Percentiles rank a stretch among this genome's conserved stretches.
Evolutionary conservation across 1,140 invertebrate genomes (phyloP).

Genomic region (Caenorhabditis remanei): DNA sequence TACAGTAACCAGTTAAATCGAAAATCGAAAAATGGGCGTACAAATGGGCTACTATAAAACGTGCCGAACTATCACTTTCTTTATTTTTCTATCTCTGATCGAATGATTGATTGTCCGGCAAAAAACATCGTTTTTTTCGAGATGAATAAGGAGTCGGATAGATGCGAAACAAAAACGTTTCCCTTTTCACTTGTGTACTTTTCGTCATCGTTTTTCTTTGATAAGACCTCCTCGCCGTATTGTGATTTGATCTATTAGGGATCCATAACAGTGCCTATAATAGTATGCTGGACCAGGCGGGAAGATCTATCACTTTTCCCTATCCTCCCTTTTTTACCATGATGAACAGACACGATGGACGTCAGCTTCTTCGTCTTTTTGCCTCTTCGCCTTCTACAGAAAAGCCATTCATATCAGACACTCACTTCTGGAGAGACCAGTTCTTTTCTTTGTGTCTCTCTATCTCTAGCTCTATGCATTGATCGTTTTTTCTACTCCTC

Average conservation of each 20-base stretch:
- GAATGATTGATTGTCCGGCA: constrained; percentile 28
- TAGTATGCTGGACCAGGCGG: constrained; percentile 41
- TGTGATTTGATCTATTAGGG: not conserved
- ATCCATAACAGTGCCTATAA: constrained; percentile 37
- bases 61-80: constrained; percentile 27
- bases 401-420: constrained; percentile 49
- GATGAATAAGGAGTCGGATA: not conserved
- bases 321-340: constrained; percentile 5
- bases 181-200: constrained; percentile 11
- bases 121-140: constrained; percentile 21
- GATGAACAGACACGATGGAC: constrained; percentile 39
- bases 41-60: constrained; percentile 35
- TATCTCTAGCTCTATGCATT: constrained; percentile 42
- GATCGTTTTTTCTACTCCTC: constrained; percentile 28
- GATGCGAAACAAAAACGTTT: not conserved
- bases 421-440: constrained; percentile 45
- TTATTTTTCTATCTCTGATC: not conserved
- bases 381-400: not conserved
- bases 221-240: not conserved
- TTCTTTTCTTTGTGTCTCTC: constrained; percentile 52
- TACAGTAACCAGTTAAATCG: constrained; percentile 16
- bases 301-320: constrained; percentile 51
- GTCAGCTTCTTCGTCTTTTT: constrained; percentile 27
- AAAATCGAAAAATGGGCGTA: constrained; percentile 36
- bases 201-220: not conserved